Conservation (phyloP, 2,113 vertebrate species). For the Amblyornis subalaris region DNA sequence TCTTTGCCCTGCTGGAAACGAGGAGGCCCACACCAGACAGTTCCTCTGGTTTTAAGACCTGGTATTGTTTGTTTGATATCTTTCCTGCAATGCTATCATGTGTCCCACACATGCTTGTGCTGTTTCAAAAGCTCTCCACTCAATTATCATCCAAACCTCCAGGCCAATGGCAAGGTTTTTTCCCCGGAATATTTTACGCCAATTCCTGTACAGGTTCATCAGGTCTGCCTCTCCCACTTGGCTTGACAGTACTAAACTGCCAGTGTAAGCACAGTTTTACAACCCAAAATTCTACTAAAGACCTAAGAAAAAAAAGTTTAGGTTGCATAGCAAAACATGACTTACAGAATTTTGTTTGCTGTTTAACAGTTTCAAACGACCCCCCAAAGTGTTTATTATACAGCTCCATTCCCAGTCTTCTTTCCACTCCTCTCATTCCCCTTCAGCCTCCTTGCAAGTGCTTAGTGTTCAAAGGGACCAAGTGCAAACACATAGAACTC, state of each 20-base stretch:
- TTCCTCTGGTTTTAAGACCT: not conserved
- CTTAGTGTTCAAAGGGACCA: not conserved
- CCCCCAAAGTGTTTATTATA: not conserved
- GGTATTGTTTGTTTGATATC: not conserved
- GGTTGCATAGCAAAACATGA: not conserved
- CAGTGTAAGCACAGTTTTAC: not conserved
- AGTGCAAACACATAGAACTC: not conserved
- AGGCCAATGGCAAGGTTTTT: not conserved
- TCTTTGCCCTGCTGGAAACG: not conserved
- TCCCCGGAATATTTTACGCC: not conserved
- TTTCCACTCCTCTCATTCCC: not conserved
- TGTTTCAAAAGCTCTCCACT: not conserved
- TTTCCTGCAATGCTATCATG: not conserved
- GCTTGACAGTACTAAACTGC: not conserved
- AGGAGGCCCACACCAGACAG: fast-evolving
- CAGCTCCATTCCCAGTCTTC: not conserved
- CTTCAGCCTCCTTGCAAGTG: not conserved
- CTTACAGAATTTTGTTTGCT: not conserved
- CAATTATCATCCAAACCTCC: not conserved
- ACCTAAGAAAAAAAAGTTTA: not conserved
- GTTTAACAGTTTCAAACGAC: not conserved
- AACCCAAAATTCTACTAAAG: not conserved
- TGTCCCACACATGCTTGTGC: not conserved
- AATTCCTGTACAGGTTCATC: not conserved
- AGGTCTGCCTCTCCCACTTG: not conserved